These are phyloP conservation scores for Phasianus colchicus DNA, from an alignment of 2,113 vertebrate genomes.

Conservation along the genomic window DNA sequence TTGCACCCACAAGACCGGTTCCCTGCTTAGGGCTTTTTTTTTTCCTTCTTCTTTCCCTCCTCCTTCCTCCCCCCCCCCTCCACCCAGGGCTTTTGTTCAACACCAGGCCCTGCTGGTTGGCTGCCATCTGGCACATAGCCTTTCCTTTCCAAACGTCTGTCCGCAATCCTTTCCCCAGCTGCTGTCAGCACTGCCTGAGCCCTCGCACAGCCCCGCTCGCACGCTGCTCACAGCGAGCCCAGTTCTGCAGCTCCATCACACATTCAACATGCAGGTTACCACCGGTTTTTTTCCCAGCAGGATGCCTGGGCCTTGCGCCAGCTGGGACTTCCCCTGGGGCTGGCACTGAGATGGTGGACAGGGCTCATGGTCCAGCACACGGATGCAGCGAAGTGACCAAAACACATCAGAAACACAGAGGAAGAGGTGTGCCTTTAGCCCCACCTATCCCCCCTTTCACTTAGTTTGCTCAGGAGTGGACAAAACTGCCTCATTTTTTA, in stretches of 20 bases:
- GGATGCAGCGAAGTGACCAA: not conserved
- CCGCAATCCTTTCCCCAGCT: conserved; percentile 54
- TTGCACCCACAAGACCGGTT: conserved; percentile 4
- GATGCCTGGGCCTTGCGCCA: rapidly evolving
- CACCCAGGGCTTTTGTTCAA: conserved; percentile 29
- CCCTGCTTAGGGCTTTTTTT: not conserved
- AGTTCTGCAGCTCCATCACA: not conserved
- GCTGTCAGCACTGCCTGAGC: not conserved
- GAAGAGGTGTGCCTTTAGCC: not conserved
- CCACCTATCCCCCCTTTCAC: not conserved
- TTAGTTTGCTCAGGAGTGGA: not conserved
- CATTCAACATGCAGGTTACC: not conserved
- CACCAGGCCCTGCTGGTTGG: conserved; percentile 6
- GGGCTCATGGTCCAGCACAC: rapidly evolving
- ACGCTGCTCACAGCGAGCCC: not conserved
- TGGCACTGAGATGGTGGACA: not conserved
- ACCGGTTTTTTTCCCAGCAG: not conserved
- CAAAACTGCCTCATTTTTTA: not conserved
- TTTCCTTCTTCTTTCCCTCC: too few species aligned
- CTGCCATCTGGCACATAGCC: conserved; percentile 60
- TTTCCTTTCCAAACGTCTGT: conserved; percentile 49
- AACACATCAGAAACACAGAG: rapidly evolving
- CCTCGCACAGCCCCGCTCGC: not conserved
- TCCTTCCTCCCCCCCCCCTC: too few species aligned
- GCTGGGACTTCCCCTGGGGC: not conserved